phyloP scores from a whole-genome alignment of 2,113 vertebrate genomes.

The Dinomys branickii region DNA sequence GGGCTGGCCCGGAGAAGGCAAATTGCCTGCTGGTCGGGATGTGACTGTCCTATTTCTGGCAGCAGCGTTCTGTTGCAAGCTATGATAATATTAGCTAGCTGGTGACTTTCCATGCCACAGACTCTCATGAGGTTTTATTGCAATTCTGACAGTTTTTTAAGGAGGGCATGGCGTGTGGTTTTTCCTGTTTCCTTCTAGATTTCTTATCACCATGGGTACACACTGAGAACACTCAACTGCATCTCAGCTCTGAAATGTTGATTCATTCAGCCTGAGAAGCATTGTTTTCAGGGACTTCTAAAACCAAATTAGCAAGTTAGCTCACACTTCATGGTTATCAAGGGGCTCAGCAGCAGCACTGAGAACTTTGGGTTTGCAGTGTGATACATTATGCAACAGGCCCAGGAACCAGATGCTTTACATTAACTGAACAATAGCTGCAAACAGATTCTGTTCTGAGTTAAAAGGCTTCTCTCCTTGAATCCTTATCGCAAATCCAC shows the following conservation, averaged over 20 bases:
- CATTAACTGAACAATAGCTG: conserved; percentile 72
- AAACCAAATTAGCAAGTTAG: conserved; percentile 69
- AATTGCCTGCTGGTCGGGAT: conserved; percentile 70
- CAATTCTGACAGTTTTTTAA: conserved; percentile 76
- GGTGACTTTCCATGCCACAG: conserved; percentile 71
- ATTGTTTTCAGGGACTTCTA: conserved; percentile 72
- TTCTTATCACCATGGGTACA: conserved; percentile 47
- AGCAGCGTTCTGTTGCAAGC: conserved; percentile 73
- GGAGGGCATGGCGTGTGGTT: conserved; percentile 75
- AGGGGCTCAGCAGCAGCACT: conserved; percentile 59
- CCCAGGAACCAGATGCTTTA: conserved; percentile 57
- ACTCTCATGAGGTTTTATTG: conserved; percentile 69
- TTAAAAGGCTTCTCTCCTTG: conserved; percentile 61
- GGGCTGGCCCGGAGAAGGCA: conserved; percentile 76
- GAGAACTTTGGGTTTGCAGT: conserved; percentile 53
- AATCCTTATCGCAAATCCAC: conserved; percentile 67
- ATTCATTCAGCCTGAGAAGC: conserved; percentile 80
- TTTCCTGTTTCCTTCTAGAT: conserved; percentile 65
- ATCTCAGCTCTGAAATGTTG: conserved; percentile 38
- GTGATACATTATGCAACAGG: conserved; percentile 68
- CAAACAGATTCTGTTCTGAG: conserved; percentile 70
- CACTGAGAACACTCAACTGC: not conserved
- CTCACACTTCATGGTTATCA: conserved; percentile 62
- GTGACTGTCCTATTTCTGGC: conserved; percentile 76
- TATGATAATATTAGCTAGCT: conserved; percentile 73